These are phyloP conservation scores for Choristoneura fumiferana DNA, from an alignment of 1,140 invertebrate species.

Conservation along the genomic window DNA sequence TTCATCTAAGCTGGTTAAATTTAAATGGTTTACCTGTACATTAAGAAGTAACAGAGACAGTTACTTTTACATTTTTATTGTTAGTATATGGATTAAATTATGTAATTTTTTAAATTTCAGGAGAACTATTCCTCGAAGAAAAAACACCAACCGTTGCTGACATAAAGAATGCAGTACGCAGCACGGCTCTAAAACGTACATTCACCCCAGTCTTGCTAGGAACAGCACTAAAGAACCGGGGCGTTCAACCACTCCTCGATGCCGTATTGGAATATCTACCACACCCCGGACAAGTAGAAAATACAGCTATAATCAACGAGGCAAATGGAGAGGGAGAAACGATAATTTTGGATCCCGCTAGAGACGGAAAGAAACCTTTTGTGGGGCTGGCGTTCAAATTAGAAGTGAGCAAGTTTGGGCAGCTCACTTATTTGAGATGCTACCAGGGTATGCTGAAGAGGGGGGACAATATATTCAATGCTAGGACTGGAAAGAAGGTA, in stretches of 20 bases:
- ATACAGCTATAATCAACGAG: constrained; percentile 86
- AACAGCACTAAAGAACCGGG: constrained; percentile 98
- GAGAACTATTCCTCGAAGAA: constrained; percentile 90
- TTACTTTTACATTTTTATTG: too few relatives aligned
- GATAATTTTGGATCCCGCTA: constrained; percentile 87
- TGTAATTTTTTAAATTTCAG: constrained; percentile 49
- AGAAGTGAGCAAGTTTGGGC: constrained; percentile 97
- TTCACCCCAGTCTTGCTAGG: constrained; percentile 97
- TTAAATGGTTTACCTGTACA: too few relatives aligned
- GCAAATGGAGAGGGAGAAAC: constrained; percentile 78
- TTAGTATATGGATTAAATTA: too few relatives aligned
- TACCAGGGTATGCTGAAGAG: constrained; percentile 96
- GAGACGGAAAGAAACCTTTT: constrained; percentile 88
- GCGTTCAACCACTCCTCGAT: constrained; percentile 96
- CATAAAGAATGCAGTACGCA: constrained; percentile 90
- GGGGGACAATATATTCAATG: constrained; percentile 94
- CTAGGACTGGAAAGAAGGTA: constrained; percentile 92
- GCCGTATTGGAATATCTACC: constrained; percentile 95
- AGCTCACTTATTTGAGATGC: constrained; percentile 97
- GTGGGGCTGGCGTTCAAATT: constrained; percentile 98
- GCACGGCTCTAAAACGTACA: constrained; percentile 88
- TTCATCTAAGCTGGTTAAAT: too few relatives aligned
- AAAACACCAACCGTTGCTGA: constrained; percentile 87
- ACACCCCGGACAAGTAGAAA: constrained; percentile 95
- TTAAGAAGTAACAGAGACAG: too few relatives aligned